phyloP scores from a whole-genome alignment of 53 echinoderm and acorn worm genomes.

The Paracentrotus lividus region DNA sequence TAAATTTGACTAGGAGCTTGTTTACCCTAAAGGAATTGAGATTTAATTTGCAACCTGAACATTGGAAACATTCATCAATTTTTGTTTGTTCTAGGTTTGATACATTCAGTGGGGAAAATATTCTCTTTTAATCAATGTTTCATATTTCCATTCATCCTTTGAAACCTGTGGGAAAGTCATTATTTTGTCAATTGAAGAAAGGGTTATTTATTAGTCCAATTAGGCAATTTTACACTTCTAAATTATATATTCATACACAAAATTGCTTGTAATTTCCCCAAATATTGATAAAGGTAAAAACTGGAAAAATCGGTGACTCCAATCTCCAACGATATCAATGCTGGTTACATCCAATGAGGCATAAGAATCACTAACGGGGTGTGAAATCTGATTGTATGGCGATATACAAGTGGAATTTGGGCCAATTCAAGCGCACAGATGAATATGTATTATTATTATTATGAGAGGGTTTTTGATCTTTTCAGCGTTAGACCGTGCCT shows the following conservation, averaged over 20 bases:
- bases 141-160: not conserved
- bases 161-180: not conserved
- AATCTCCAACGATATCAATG: slow-evolving; percentile 9
- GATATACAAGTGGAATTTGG: slow-evolving; percentile 37
- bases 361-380: slow-evolving; percentile 9
- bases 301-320: not conserved
- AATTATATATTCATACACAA: not conserved
- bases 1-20: not conserved
- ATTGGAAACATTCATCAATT: slow-evolving; percentile 7
- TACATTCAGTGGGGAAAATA: not conserved
- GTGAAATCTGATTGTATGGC: slow-evolving; percentile 55
- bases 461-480: not conserved
- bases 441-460: slow-evolving; percentile 38
- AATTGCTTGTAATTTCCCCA: not conserved
- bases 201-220: not conserved
- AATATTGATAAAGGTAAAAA: not conserved
- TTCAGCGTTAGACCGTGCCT: not conserved
- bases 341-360: slow-evolving; percentile 38
- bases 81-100: not conserved
- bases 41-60: too few relatives aligned
- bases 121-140: not conserved
- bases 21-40: not conserved
- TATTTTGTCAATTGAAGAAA: not conserved
- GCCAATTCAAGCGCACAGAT: slow-evolving; percentile 31
- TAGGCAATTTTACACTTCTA: not conserved